A percentile compares a stretch with the other conserved stretches of the same genome.
Conservation (phyloP, 2,113 vertebrate genomes). For the Vimba vimba region DNA sequence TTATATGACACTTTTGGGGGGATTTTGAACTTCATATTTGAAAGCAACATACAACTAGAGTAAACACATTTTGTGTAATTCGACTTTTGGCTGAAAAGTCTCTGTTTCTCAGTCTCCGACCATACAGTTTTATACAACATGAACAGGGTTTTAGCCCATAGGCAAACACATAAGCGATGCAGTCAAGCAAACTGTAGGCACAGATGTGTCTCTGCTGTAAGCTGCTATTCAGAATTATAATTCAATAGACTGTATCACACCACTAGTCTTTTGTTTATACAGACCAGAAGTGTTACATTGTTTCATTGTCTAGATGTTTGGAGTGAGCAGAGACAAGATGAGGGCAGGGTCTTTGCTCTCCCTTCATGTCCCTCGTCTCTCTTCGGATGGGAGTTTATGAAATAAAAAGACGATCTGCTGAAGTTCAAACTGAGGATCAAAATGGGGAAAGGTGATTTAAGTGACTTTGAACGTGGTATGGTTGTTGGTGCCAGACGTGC, state of each 20-base stretch:
- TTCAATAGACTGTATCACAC: constrained; percentile 25
- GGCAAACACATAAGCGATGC: constrained; percentile 29
- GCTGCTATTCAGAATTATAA: constrained; percentile 31
- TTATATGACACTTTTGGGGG: neutral
- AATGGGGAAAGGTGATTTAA: no score
- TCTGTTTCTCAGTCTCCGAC: constrained; percentile 3
- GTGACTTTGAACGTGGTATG: no score
- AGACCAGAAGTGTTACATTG: constrained; percentile 26
- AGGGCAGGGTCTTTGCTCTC: constrained; percentile 4
- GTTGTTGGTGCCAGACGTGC: no score
- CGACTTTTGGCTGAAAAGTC: neutral
- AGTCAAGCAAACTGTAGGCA: constrained; percentile 34
- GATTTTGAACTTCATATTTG: neutral
- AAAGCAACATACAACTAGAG: neutral
- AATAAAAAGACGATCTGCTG: neutral
- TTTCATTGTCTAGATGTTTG: constrained; percentile 15
- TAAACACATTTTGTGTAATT: neutral
- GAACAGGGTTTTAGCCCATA: constrained; percentile 22
- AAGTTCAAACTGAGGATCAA: no score
- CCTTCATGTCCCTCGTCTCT: neutral
- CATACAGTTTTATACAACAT: neutral
- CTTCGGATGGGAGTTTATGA: neutral
- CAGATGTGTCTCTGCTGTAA: constrained; percentile 40
- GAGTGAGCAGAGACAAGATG: neutral
- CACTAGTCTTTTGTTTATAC: constrained; percentile 11